Evolutionary conservation across 2,888 invertebrate species (phyloP), one percentile per base, ranked within the genome.

Genomic region (Cetonia aurata): DNA sequence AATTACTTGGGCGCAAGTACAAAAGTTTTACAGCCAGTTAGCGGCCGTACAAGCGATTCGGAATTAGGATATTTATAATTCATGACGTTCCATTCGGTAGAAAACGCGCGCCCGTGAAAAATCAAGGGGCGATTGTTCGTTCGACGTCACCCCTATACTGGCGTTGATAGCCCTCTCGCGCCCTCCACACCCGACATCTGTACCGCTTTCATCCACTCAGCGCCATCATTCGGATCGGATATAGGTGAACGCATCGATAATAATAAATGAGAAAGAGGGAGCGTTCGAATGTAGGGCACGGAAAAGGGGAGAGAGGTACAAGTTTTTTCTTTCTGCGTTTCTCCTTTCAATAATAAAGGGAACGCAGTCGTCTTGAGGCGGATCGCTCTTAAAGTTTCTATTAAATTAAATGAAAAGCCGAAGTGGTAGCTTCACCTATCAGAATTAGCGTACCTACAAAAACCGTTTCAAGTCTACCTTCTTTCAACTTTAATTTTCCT

Each of bases 11-110:
- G 13, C 65, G 52, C 55, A 69, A 70, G 70, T 66, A 70, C 65
- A 71, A 72, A 71, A 73, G 73, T 72, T 74, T 72, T 71, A 69
- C 74, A 73, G 71, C 68, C 74, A 71, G 71, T 71, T 74, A 71
- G 67, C 72, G 60, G 67, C 68, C 70, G 62, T 31, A 31, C 55
- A 71, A 71, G 73, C 71, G 72, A 62, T 46, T 65, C 52, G 41
- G 57, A 71, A 74, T 72, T 73, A 70, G 75, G 33, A 59, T 57
- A 73, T 75, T 75, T 72, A 74, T 75, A 73, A 75, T 75, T 74
- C 74, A 72, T 71, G 69, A 48, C 66, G 70, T 73, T 73, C 74
- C 71, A 72, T 71, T 74, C 73, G 67, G 48, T 48, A 46, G 46
- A 60, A 60, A 74, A 69, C 72, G 71, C 71, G 69, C 72, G 15